phyloP scores from a whole-genome alignment of 1,140 invertebrate species.

The Eubasilissa regina region DNA sequence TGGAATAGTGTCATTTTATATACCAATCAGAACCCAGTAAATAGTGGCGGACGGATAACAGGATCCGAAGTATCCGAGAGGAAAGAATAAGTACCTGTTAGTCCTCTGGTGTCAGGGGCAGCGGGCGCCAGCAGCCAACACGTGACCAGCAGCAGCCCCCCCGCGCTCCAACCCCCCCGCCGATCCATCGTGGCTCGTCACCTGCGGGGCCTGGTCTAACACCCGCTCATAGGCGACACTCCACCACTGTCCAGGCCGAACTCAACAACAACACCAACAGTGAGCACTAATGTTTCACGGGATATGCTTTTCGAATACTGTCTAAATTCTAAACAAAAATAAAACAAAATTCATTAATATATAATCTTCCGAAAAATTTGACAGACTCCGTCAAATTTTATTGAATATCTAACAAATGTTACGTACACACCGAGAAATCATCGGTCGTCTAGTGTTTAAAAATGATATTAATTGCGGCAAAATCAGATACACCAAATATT shows the following conservation, averaged over 20 bases:
- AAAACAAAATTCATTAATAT: background rate
- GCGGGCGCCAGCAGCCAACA: conserved; percentile 42
- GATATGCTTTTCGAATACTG: background rate
- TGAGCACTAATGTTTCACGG: background rate
- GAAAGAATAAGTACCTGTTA: conserved; percentile 26
- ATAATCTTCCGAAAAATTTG: too few relatives aligned
- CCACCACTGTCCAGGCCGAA: conserved; percentile 15
- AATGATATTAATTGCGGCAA: too few relatives aligned
- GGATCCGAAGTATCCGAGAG: too few relatives aligned
- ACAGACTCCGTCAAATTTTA: too few relatives aligned
- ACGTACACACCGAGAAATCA: too few relatives aligned
- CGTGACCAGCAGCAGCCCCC: conserved; percentile 25
- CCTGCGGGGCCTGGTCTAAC: background rate
- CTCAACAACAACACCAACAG: background rate
- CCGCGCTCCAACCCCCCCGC: conserved; percentile 15
- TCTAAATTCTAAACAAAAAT: background rate
- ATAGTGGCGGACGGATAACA: too few relatives aligned
- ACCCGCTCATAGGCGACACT: conserved; percentile 30
- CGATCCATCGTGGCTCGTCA: conserved; percentile 28
- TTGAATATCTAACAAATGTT: too few relatives aligned
- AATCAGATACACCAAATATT: too few relatives aligned
- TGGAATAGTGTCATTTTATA: too few relatives aligned
- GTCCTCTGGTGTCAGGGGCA: conserved; percentile 42
- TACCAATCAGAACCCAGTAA: too few relatives aligned
- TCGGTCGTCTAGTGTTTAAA: too few relatives aligned